Evolutionary conservation across 2,113 vertebrate species (phyloP).

Genomic region (Recurvirostra avosetta): DNA sequence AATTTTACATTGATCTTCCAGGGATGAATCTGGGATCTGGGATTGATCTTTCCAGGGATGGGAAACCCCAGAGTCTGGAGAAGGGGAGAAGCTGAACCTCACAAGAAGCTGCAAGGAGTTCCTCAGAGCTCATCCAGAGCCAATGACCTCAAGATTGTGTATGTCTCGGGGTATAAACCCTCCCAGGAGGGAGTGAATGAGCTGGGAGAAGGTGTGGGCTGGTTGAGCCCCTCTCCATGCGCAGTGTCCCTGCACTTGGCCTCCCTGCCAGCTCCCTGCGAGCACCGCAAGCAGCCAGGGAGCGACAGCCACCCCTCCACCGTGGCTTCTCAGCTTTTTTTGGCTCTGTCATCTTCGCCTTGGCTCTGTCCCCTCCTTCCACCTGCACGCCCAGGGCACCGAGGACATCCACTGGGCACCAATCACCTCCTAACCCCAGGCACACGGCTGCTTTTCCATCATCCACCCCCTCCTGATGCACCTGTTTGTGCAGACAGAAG

Average conservation of each 20-base stretch:
- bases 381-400: not conserved
- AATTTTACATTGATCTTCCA: not conserved
- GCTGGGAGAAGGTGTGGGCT: not conserved
- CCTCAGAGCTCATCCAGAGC: not conserved
- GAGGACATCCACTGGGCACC: not conserved
- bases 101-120: not conserved
- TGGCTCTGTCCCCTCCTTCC: not conserved
- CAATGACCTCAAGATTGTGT: rapidly evolving
- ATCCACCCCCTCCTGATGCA: not conserved
- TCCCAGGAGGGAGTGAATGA: not conserved
- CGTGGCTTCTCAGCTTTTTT: not conserved
- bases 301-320: rapidly evolving
- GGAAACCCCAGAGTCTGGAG: not conserved
- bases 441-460: not conserved
- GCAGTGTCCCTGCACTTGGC: not conserved
- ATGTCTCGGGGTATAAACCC: not conserved
- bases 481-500: not conserved
- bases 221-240: not conserved
- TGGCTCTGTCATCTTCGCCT: not conserved
- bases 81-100: not conserved
- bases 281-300: not conserved
- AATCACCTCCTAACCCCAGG: not conserved
- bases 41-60: not conserved
- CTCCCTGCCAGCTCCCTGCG: rapidly evolving
- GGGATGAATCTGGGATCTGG: no score